phyloP scores from a whole-genome alignment of 2,797 vertebrate genomes.

The Pseudotriccus pelzelni region DNA sequence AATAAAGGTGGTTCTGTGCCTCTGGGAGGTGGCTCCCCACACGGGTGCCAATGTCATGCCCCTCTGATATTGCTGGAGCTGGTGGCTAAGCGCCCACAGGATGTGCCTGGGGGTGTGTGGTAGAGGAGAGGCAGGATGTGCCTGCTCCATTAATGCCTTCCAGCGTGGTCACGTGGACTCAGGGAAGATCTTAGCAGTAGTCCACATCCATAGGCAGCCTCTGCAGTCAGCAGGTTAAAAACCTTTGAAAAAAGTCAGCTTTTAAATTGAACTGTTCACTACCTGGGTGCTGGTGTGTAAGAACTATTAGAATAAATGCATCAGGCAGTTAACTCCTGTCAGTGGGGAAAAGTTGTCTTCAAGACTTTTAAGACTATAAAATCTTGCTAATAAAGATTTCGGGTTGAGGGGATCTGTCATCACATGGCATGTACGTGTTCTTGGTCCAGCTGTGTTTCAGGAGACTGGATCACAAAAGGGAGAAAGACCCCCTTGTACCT shows the following conservation, averaged over 20 bases:
- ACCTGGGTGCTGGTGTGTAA: neutral
- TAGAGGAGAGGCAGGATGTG: neutral
- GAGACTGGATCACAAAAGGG: neutral
- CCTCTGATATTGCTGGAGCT: neutral
- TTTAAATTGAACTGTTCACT: neutral
- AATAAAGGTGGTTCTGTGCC: neutral
- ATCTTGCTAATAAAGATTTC: neutral
- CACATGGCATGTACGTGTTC: fast-evolving
- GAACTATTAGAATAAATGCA: neutral
- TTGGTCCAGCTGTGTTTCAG: neutral
- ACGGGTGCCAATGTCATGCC: fast-evolving
- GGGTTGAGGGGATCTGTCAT: neutral
- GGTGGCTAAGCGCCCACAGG: neutral
- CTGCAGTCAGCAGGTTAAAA: neutral
- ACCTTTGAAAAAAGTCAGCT: neutral
- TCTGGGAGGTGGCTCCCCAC: neutral
- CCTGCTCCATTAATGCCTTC: neutral
- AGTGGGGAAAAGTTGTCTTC: neutral
- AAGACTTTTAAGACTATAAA: neutral
- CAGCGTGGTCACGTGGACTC: neutral
- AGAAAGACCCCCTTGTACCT: neutral
- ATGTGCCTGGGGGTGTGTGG: neutral
- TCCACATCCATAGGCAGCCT: neutral
- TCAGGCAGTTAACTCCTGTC: neutral
- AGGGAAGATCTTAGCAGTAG: neutral